Evolutionary conservation across 2,797 vertebrate genomes (phyloP), one percentile per base, ranked within the genome.

Genomic region (Tenualosa thibaudeaui): DNA sequence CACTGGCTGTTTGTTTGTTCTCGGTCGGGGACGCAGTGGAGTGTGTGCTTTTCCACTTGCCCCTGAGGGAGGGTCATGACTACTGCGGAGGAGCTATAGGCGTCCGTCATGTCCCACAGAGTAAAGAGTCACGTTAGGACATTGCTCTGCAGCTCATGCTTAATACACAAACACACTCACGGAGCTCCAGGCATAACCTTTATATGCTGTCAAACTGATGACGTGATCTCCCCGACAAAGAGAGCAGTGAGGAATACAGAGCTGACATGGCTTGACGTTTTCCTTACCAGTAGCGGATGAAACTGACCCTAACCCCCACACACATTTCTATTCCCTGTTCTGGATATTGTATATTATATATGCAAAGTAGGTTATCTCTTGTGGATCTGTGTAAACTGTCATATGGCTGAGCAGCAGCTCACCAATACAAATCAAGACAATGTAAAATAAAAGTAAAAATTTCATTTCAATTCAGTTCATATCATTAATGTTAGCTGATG

Each of bases 31-130:
- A 46, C 46, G 37, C 37, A 10, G 22, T 10, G 58, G 17, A 15
- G 26, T 13, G 53, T 54, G 26, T 43, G 1, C 37, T 75, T 71
- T 75, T 75, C 37, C 13, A 5, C 71, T 78, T 19, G 17, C 22
- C 71, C 71, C 71, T 78, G 7, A 6, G 71, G 71, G 71, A 78
- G 71, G 71, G 71, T 78, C 71, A 78, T 78, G 71, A 46, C 71
- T 78, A 19, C 40, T 62, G 58, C 22, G 6, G 5, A 24, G 58
- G 22, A 24, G 58, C 58, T 62, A 62, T 62, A 24, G 58, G n/a
- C 58, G n/a, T 62, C 58, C 58, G 58, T 62, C 58, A 62, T 24
- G n/a, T 62, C 24, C 58, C 58, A 62, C 22, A n/a, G 58, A n/a
- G 58, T 62, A 62, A 60, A 60, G 58, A 62, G 58, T 62, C 58